Conservation (phyloP, 2,888 invertebrate species). For the Zygogramma bicolorata region DNA sequence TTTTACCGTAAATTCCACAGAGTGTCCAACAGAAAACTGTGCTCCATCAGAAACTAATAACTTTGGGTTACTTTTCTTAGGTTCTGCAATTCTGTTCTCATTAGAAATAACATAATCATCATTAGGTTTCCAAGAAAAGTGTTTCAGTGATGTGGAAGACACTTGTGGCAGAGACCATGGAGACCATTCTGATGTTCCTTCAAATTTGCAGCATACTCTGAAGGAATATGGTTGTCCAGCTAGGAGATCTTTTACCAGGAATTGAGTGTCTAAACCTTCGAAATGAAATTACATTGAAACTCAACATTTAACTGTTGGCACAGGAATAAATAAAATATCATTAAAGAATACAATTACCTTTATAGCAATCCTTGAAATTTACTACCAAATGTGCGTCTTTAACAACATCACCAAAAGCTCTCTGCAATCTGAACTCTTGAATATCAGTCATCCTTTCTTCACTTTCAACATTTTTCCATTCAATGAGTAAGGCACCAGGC, state of each 20-base stretch:
- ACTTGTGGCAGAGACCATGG: slow-evolving; percentile 70
- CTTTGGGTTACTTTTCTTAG: slow-evolving; percentile 59
- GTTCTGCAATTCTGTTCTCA: slow-evolving; percentile 68
- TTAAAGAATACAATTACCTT: slow-evolving; percentile 51
- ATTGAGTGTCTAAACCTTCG: slow-evolving; percentile 66
- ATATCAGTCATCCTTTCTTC: slow-evolving; percentile 66
- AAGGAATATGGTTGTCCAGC: slow-evolving; percentile 68
- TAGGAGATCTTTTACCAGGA: slow-evolving; percentile 68
- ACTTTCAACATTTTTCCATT: slow-evolving; percentile 68
- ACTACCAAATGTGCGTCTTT: slow-evolving; percentile 56
- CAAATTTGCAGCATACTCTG: slow-evolving; percentile 69
- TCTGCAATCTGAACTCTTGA: slow-evolving; percentile 66
- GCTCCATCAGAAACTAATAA: slow-evolving; percentile 67
- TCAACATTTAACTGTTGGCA: too few species aligned
- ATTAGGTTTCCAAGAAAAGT: slow-evolving; percentile 67
- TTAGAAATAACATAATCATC: slow-evolving; percentile 67
- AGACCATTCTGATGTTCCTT: slow-evolving; percentile 66
- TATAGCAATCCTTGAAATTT: slow-evolving; percentile 66
- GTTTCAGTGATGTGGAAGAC: slow-evolving; percentile 66
- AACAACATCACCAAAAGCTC: slow-evolving; percentile 64
- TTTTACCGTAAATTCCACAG: slow-evolving; percentile 70
- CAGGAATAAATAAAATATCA: neutral
- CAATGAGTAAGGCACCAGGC: slow-evolving; percentile 70
- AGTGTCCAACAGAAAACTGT: slow-evolving; percentile 68
- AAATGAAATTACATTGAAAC: slow-evolving; percentile 4